phyloP scores from a whole-genome alignment of 2,797 vertebrate genomes.

The Amazona finschi region DNA sequence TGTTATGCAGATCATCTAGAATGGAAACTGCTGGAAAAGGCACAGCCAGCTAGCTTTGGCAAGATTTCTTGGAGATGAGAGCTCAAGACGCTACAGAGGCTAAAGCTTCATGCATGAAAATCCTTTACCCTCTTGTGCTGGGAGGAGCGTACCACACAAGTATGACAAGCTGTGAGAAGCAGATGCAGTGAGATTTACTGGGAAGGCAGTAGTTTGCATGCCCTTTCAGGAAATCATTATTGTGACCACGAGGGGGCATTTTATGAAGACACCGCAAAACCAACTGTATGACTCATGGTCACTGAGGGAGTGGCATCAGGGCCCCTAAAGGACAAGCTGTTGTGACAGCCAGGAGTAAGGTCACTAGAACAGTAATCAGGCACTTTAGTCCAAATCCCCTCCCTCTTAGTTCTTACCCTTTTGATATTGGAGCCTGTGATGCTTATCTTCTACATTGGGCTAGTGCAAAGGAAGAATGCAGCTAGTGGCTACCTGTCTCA shows the following conservation, averaged over 20 bases:
- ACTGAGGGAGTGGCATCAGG: not conserved
- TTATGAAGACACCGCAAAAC: not conserved
- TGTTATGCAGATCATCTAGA: not conserved
- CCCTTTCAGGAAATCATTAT: not conserved
- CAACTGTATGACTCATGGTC: not conserved
- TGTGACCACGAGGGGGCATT: slow-evolving; percentile 22
- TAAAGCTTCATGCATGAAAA: not conserved
- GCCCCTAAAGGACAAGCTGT: not conserved
- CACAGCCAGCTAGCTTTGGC: not conserved
- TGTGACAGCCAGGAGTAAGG: not conserved
- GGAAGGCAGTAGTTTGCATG: not conserved
- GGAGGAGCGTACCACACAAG: not conserved
- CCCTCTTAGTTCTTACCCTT: not conserved
- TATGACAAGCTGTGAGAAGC: not conserved
- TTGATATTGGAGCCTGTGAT: not conserved
- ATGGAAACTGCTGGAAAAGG: not conserved
- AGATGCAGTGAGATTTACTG: not conserved
- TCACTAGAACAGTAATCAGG: not conserved
- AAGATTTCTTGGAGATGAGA: not conserved
- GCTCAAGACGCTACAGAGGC: not conserved
- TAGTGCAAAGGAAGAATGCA: not conserved
- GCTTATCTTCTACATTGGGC: not conserved
- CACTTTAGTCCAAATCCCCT: not conserved
- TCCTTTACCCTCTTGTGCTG: not conserved
- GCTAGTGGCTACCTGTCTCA: not conserved